Conservation (phyloP, 2,888 invertebrate species). For the Caenorhabditis sinica region DNA sequence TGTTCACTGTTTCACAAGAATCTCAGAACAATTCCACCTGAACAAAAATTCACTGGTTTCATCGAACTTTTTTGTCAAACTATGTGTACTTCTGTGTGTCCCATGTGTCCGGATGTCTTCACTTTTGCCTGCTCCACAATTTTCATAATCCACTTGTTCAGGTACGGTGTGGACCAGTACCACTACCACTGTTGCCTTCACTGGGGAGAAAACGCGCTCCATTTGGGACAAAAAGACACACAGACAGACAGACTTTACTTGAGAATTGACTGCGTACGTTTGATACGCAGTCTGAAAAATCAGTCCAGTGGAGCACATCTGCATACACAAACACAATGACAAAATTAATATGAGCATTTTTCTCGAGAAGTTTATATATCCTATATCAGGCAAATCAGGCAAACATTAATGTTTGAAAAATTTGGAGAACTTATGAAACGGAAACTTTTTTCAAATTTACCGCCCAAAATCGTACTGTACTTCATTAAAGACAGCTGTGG, state of each 20-base stretch:
- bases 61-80: background rate
- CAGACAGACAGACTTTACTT: too few species aligned
- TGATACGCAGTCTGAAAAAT: too few species aligned
- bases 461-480: too few species aligned
- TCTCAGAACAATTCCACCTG: background rate
- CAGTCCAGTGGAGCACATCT: background rate
- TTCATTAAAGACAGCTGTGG: constrained; percentile 70
- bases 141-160: constrained; percentile 2
- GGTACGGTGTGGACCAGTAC: constrained; percentile 34
- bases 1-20: too few species aligned
- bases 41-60: background rate
- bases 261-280: too few species aligned
- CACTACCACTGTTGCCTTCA: constrained; percentile 41
- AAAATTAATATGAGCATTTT: too few species aligned
- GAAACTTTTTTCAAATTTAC: too few species aligned
- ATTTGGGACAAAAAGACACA: too few species aligned
- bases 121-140: background rate
- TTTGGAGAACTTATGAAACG: background rate
- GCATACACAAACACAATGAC: too few species aligned
- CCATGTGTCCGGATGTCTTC: constrained; percentile 3
- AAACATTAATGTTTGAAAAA: background rate
- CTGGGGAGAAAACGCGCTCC: constrained; percentile 29
- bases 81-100: background rate
- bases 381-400: too few species aligned
- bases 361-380: too few species aligned